Percentiles rank a stretch among this genome's conserved stretches.
Conservation (phyloP, 2,888 invertebrate genomes). For the Harmothoe impar region DNA sequence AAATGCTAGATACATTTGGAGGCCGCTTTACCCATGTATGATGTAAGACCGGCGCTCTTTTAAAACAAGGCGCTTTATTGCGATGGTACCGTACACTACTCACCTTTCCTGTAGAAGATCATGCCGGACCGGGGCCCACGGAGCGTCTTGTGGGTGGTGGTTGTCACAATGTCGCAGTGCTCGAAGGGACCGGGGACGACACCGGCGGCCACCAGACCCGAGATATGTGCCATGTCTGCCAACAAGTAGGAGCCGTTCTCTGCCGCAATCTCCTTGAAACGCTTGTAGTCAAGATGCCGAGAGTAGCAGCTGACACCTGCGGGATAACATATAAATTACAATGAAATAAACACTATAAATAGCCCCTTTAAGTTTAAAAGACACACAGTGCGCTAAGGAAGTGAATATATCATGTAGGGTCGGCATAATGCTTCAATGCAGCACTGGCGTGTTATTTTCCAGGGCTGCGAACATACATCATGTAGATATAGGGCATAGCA, state of each 20-base stretch:
- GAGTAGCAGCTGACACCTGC: constrained; percentile 84
- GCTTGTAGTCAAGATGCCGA: constrained; percentile 85
- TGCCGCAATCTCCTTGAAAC: constrained; percentile 84
- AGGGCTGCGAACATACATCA: no score
- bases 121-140: constrained; percentile 86
- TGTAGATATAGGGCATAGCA: no score
- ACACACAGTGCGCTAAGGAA: no score
- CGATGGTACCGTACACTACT: no score
- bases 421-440: no score
- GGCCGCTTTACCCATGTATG: no score
- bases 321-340: not conserved
- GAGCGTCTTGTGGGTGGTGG: constrained; percentile 97
- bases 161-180: constrained; percentile 94
- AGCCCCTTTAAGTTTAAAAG: no score
- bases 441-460: no score
- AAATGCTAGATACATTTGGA: no score
- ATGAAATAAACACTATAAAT: not conserved
- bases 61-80: no score
- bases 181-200: constrained; percentile 95
- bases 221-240: constrained; percentile 83
- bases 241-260: constrained; percentile 80
- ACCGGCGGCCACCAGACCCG: constrained; percentile 90
- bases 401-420: no score
- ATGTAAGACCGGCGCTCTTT: no score
- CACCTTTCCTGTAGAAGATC: constrained; percentile 83